A percentile compares a stretch with the other conserved stretches of the same genome.
These are phyloP conservation scores for Sceloporus tristichus DNA, from an alignment of 2,113 vertebrate genomes.

Conservation along the genomic window DNA sequence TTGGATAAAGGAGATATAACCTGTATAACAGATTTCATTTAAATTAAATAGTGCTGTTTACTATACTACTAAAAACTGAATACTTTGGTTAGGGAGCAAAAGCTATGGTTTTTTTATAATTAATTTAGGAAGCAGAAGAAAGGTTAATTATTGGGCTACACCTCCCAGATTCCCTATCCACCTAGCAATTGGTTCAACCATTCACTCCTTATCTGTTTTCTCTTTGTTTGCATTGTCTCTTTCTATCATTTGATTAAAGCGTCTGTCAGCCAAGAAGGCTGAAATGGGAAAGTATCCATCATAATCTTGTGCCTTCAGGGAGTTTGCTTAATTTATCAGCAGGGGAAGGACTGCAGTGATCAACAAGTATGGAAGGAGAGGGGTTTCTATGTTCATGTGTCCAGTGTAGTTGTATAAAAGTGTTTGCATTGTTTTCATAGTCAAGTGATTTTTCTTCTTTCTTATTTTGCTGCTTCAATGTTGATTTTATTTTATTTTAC, in stretches of 20 bases:
- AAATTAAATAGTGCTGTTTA: slow-evolving; percentile 47
- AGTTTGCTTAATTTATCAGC: background rate
- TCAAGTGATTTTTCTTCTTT: background rate
- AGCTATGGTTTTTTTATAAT: background rate
- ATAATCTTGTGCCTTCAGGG: background rate
- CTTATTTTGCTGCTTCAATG: background rate
- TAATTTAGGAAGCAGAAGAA: background rate
- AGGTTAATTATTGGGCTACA: too few relatives aligned
- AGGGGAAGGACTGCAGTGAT: background rate
- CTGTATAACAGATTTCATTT: slow-evolving; percentile 41
- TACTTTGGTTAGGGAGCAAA: background rate
- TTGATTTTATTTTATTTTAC: background rate
- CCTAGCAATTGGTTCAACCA: too few relatives aligned
- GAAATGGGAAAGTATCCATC: background rate
- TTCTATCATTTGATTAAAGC: background rate
- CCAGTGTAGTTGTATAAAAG: background rate
- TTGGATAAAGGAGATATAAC: too few relatives aligned
- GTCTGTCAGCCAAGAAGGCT: background rate
- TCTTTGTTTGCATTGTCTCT: background rate
- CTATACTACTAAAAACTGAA: background rate
- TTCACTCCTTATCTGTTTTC: background rate
- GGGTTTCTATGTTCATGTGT: background rate
- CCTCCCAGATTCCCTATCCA: too few relatives aligned
- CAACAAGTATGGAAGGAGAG: background rate
- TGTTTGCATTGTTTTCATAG: background rate